Evolutionary conservation across 2,888 invertebrate genomes (phyloP).

Genomic region (Tridacna crocea): DNA sequence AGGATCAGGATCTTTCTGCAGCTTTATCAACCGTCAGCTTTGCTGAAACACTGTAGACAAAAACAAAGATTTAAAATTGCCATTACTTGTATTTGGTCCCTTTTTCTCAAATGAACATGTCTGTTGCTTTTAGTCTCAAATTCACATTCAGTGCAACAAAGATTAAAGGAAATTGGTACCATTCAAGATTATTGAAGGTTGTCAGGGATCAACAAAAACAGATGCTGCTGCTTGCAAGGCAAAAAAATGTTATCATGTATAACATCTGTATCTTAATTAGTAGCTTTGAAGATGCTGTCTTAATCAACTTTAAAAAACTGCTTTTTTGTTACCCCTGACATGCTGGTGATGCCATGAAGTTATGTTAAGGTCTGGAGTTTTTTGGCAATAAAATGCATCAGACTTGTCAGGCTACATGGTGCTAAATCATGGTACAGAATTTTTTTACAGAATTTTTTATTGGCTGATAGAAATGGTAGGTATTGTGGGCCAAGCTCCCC

Average conservation of each 20-base stretch:
- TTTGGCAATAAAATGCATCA: constrained; percentile 23
- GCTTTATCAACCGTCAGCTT: no score
- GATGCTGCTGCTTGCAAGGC: not conserved
- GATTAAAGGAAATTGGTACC: no score
- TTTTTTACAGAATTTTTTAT: not conserved
- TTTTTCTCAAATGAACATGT: no score
- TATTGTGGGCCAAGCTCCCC: not conserved
- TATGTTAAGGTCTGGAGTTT: constrained; percentile 11
- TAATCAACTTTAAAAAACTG: constrained; percentile 16
- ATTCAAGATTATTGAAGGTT: no score
- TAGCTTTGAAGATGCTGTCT: constrained; percentile 16
- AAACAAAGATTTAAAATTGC: no score
- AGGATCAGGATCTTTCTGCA: no score
- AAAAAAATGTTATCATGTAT: constrained; percentile 1
- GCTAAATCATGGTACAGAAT: constrained; percentile 1
- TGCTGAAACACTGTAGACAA: no score
- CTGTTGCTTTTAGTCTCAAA: no score
- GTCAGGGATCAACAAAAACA: no score
- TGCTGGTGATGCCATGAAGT: not conserved
- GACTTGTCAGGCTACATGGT: constrained; percentile 1
- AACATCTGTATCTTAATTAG: constrained; percentile 7
- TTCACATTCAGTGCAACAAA: no score
- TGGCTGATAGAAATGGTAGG: not conserved
- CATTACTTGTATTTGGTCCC: no score
- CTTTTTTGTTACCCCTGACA: not conserved